A percentile compares a stretch with the other conserved stretches of the same genome.
phyloP scores from a whole-genome alignment of 1,140 invertebrate species.

The Sweltsa coloradensis region DNA sequence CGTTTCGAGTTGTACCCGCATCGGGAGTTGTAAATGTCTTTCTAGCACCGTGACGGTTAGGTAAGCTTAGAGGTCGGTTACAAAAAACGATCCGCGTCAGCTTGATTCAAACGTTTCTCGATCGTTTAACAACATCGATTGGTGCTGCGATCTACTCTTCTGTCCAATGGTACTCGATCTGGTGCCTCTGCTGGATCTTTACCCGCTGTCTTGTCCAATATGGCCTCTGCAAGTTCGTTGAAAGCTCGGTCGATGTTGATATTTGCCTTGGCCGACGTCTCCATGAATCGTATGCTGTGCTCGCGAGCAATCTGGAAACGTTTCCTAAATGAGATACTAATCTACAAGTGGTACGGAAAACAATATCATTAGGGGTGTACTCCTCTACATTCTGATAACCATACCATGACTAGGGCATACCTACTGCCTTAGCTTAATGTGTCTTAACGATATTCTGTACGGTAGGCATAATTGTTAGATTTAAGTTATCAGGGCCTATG shows the following conservation, averaged over 20 bases:
- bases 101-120: neutral
- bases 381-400: too few relatives aligned
- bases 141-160: conserved; percentile 34
- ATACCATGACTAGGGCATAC: too few relatives aligned
- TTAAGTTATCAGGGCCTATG: too few relatives aligned
- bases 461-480: too few relatives aligned
- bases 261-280: conserved; percentile 96
- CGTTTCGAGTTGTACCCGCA: neutral
- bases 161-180: conserved; percentile 50
- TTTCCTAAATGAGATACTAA: too few relatives aligned
- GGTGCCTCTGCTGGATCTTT: conserved; percentile 50
- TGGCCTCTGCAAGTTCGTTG: conserved; percentile 92
- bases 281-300: conserved; percentile 95
- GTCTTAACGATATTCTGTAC: too few relatives aligned
- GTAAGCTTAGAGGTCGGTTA: neutral
- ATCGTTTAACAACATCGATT: conserved; percentile 32
- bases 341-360: too few relatives aligned
- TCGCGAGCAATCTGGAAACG: conserved; percentile 85
- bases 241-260: conserved; percentile 97
- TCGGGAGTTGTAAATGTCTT: neutral
- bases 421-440: too few relatives aligned
- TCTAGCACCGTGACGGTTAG: conserved; percentile 2
- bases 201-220: conserved; percentile 73
- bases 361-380: too few relatives aligned
- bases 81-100: neutral